Evolutionary conservation across 2,113 vertebrate genomes (phyloP).

Genomic region (Carlito syrichta): DNA sequence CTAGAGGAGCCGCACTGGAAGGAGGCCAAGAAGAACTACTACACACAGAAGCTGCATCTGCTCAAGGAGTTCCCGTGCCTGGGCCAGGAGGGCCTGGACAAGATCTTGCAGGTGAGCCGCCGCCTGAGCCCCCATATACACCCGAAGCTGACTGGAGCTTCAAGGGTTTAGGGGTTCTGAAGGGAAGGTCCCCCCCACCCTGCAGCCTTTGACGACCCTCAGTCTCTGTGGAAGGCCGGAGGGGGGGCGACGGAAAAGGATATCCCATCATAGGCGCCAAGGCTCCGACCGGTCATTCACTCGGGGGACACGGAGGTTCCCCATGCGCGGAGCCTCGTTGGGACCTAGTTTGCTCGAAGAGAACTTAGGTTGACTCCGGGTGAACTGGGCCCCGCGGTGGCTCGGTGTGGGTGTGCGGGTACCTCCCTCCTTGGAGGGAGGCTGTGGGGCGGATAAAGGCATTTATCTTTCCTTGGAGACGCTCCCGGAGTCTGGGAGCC

Average conservation of each 20-base stretch:
- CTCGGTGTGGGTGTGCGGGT: constrained; percentile 24
- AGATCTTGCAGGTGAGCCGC: constrained; percentile 91
- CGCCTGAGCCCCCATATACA: not conserved
- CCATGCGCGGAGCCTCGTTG: not conserved
- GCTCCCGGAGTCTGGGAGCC: constrained; percentile 48
- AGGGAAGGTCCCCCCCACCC: not conserved
- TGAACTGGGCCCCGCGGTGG: not conserved
- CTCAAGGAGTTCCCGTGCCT: constrained; percentile 92
- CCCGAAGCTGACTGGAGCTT: not conserved
- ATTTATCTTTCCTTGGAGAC: constrained; percentile 66
- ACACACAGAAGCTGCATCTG: constrained; percentile 84
- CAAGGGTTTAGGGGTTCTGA: not conserved
- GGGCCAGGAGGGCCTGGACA: constrained; percentile 88
- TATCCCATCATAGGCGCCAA: not conserved
- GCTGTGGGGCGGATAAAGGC: constrained; percentile 55
- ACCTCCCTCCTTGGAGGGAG: constrained; percentile 13
- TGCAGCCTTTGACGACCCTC: not conserved
- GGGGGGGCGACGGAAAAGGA: not conserved
- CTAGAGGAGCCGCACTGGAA: constrained; percentile 96
- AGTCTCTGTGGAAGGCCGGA: not conserved
- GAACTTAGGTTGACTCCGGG: not conserved
- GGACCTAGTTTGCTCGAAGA: not conserved
- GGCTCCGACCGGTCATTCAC: not conserved
- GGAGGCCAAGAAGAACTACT: constrained; percentile 85
- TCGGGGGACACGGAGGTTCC: not conserved